phyloP scores from a whole-genome alignment of 1,140 invertebrate genomes.

The Cyclina sinensis region DNA sequence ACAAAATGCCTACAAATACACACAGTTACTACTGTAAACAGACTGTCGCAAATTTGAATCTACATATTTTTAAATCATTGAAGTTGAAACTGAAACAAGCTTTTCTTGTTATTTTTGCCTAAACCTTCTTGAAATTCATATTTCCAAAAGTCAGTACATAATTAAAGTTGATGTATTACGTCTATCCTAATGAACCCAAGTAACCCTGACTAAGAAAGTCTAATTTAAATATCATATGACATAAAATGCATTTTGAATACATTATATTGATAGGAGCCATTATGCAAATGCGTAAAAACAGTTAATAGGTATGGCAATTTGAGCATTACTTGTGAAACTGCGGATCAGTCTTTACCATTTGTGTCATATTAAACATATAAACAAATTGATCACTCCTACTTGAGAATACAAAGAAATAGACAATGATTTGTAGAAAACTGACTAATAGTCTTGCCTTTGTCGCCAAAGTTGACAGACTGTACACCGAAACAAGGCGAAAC shows the following conservation, averaged over 20 bases:
- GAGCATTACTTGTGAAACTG: slow-evolving; percentile 16
- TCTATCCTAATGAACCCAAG: neutral
- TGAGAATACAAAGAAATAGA: slow-evolving; percentile 29
- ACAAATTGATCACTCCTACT: slow-evolving; percentile 41
- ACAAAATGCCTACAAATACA: too few relatives aligned
- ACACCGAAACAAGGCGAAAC: slow-evolving; percentile 19
- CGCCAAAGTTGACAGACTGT: slow-evolving; percentile 47
- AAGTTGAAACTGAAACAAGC: neutral
- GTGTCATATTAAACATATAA: slow-evolving; percentile 23
- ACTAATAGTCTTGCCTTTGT: slow-evolving; percentile 40
- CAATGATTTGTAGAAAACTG: slow-evolving; percentile 32
- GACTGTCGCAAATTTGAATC: too few relatives aligned
- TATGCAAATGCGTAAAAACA: slow-evolving; percentile 28
- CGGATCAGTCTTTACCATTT: slow-evolving; percentile 4
- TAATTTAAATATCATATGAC: slow-evolving; percentile 36
- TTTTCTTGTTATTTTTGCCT: neutral
- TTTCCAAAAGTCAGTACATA: neutral
- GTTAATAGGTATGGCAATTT: slow-evolving; percentile 9
- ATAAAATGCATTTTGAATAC: slow-evolving; percentile 31
- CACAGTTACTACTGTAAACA: too few relatives aligned
- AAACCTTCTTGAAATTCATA: slow-evolving; percentile 20
- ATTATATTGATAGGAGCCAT: neutral
- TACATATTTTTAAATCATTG: neutral
- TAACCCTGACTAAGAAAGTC: slow-evolving; percentile 13
- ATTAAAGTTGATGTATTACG: slow-evolving; percentile 11